Evolutionary conservation across 92 coral and sea anemone species (phyloP).

Genomic region (Siderastrea radians): DNA sequence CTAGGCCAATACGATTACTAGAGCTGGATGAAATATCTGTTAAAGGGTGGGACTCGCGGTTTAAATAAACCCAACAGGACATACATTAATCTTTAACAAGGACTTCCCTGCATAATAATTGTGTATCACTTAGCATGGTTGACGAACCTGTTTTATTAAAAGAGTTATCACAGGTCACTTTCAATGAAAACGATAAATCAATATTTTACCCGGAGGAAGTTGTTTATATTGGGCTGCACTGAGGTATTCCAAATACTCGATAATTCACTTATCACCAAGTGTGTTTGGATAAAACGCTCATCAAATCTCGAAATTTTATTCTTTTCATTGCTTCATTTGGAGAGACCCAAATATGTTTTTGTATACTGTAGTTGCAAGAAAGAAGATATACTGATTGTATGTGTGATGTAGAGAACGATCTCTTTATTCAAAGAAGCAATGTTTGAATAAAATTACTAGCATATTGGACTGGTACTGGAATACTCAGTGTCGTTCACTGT

Average conservation of each 20-base stretch:
- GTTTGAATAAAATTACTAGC: too few relatives aligned
- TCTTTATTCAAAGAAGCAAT: too few relatives aligned
- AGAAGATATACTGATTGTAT: too few relatives aligned
- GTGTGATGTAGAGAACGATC: too few relatives aligned
- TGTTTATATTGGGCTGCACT: background rate
- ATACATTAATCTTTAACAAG: background rate
- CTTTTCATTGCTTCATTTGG: background rate
- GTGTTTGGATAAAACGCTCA: background rate
- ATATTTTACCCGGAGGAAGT: slow-evolving; percentile 18
- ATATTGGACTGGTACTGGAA: too few relatives aligned
- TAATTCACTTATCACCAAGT: background rate
- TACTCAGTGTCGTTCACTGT: too few relatives aligned
- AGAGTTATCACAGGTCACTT: background rate
- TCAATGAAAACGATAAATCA: slow-evolving; percentile 2
- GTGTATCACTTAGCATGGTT: background rate
- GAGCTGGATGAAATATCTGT: background rate
- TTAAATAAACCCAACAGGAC: background rate
- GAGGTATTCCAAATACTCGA: background rate
- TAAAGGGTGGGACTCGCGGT: slow-evolving; percentile 19
- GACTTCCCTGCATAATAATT: background rate
- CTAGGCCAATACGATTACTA: background rate
- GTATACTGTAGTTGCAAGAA: too few relatives aligned
- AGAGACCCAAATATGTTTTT: background rate
- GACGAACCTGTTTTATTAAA: background rate
- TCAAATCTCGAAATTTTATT: background rate